Base-by-base conservation (phyloP, 2,888 invertebrate genomes). In the Tethea ocularis region DNA sequence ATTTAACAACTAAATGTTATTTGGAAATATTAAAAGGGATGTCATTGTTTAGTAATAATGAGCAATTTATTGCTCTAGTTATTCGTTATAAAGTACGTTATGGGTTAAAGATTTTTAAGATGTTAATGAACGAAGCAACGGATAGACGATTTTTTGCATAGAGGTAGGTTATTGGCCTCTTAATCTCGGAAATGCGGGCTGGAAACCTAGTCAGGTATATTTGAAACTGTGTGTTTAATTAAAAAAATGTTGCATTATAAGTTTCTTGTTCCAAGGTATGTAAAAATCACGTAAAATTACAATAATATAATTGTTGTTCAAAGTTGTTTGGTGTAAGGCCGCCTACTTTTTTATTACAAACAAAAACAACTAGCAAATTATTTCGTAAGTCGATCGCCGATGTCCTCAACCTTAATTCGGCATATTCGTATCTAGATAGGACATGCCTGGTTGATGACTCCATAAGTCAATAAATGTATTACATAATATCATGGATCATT, bases 351-450 rank as follows among this genome's bases (percentile, higher is more conserved):
- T 82, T 74, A 72, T 63, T 64, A 68, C 70, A 62, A 68, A 74
- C 75, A 79, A 74, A 74, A 69, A 69, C 67, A 72, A 60, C 56
- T 59, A 62, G 66, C 56, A 29, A 57, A 53, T 58, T 56, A 68
- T 82, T 77, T 77, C 71, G 69, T 67, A 79, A 78, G 60, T 71
- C 64, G 72, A 74, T 61, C 58, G 67, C 57, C 57, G 58, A 54
- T 66, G 86, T 81, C 86, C 86, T 87, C 78, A 78, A 82, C 87
- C 86, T 84, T 87, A 87, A 86, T 88, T 80, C 64, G 58, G 62
- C 60, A 64, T 61, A 58, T 66, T 69, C 54, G 64, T 67, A 67
- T 72, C 64, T 68, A 70, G 41, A 46, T 33, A 33, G 23, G 38
- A 23, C 29, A 58, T 60, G 20, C 15, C 5, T 10, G 10, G 46